A percentile compares a stretch with the other conserved stretches of the same genome.
These are phyloP conservation scores for Indri indri DNA, from an alignment of 2,113 vertebrate species.

Conservation along the genomic window DNA sequence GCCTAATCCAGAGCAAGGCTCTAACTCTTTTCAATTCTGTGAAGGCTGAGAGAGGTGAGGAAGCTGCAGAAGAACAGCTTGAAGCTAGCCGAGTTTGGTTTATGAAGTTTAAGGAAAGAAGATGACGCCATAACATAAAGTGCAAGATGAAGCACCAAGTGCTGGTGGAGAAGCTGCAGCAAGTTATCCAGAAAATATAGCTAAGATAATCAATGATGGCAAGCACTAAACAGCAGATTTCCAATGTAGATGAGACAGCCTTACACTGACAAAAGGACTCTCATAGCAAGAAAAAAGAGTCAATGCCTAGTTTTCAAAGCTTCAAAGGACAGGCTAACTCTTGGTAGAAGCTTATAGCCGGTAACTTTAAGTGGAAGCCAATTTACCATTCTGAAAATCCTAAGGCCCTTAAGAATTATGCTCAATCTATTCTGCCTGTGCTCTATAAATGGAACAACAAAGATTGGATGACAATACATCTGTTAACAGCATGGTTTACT, in stretches of 20 bases:
- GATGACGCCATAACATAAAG: background rate
- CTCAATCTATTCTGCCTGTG: background rate
- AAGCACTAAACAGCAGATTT: background rate
- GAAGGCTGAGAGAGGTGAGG: background rate
- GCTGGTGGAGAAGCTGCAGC: background rate
- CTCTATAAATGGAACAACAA: background rate
- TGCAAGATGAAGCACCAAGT: background rate
- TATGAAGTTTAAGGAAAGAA: background rate
- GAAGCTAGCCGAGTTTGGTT: background rate
- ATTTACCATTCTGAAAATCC: background rate
- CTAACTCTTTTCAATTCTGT: background rate
- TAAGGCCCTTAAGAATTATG: background rate
- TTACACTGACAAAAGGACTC: background rate
- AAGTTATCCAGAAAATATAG: background rate
- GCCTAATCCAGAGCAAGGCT: background rate
- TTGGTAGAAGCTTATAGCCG: background rate
- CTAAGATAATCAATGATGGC: background rate
- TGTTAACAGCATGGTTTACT: background rate
- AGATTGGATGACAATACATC: background rate
- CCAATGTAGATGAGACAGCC: background rate
- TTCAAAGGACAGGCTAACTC: background rate
- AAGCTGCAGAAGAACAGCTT: background rate
- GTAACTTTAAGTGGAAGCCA: background rate
- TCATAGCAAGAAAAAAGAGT: background rate
- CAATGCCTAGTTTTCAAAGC: background rate